Base-by-base conservation (phyloP, 2,113 vertebrate genomes). In the Megaleporinus macrocephalus region DNA sequence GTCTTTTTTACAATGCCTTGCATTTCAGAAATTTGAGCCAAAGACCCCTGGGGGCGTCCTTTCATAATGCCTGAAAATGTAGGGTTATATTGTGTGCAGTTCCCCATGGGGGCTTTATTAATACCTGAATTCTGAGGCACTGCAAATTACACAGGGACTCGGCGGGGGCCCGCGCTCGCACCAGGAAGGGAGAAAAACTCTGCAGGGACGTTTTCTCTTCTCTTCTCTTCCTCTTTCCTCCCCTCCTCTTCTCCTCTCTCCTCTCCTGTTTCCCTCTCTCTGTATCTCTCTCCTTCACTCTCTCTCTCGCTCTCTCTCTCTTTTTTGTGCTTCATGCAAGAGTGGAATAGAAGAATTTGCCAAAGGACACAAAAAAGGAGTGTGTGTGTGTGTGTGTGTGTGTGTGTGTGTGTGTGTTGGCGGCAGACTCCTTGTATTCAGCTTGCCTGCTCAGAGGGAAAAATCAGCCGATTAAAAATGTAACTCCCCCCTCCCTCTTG, bases 21-120 rank as follows among this genome's bases (percentile, higher is more conserved):
- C 97, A 98, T 98, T 98, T 98, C 96, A 99, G 97, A 98, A 98
- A 99, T 98, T 97, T 99, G 97, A 98, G 97, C 96, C 95, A 95
- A 96, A 96, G 97, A 98, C 96, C 96, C 95, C 97, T 98, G 96
- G 97, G 97, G 97, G 95, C 96, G 92, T 97, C 96, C 97, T 99
- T 99, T 99, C 97, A 98, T 99, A 99, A 99, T 98, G 97, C 97
- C 97, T 99, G 96, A 97, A 99, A 98, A 98, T 98, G 97, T 98
- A 98, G 97, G 97, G 97, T 99, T 98, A 98, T 98, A 98, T 98
- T 98, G 97, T 98, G 91, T 97, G 97, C 96, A 96, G 95, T 96
- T 97, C 96, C 97, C 97, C 96, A 97, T 97, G 98, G 97, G 97
- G 96, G 96, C 97, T 99, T 99, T 99, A 99, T 99, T 99, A 98